Evolutionary conservation across 2,113 vertebrate genomes (phyloP).

Genomic region (Setophaga coronata): DNA sequence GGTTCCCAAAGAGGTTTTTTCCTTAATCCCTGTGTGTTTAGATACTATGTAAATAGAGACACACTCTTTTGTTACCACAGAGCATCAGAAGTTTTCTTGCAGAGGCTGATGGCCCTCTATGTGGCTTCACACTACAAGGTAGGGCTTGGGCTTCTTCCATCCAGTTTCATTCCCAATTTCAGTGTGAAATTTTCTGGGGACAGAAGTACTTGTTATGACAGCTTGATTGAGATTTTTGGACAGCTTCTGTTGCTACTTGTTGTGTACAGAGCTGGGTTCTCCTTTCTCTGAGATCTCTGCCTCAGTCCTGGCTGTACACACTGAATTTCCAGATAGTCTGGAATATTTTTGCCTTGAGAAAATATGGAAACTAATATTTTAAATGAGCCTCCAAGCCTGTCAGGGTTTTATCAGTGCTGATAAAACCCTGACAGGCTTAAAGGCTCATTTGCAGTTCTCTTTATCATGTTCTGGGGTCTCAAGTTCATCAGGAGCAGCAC

Average conservation of each 20-base stretch:
- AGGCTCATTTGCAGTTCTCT: neutral
- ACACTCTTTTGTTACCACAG: slow-evolving; percentile 97
- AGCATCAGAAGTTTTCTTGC: slow-evolving; percentile 93
- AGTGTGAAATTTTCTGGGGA: neutral
- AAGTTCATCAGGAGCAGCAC: neutral
- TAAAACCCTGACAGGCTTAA: too few relatives aligned
- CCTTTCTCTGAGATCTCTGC: neutral
- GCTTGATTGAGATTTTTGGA: neutral
- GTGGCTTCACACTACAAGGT: slow-evolving; percentile 99
- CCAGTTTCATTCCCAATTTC: neutral
- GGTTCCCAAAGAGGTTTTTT: neutral
- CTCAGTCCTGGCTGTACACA: neutral
- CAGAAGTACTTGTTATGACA: neutral
- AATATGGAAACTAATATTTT: neutral
- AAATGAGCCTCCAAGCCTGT: neutral
- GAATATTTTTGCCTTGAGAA: neutral
- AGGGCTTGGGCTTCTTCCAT: neutral
- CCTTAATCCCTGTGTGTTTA: slow-evolving; percentile 76
- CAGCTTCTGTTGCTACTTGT: neutral
- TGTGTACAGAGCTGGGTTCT: neutral
- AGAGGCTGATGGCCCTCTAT: slow-evolving; percentile 95
- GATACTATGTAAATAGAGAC: slow-evolving; percentile 97
- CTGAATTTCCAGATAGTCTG: neutral
- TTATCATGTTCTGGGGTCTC: neutral
- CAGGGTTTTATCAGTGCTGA: neutral